These are phyloP conservation scores for Conops quadrifasciatus DNA, from an alignment of 2,888 invertebrate genomes.

Conservation along the genomic window DNA sequence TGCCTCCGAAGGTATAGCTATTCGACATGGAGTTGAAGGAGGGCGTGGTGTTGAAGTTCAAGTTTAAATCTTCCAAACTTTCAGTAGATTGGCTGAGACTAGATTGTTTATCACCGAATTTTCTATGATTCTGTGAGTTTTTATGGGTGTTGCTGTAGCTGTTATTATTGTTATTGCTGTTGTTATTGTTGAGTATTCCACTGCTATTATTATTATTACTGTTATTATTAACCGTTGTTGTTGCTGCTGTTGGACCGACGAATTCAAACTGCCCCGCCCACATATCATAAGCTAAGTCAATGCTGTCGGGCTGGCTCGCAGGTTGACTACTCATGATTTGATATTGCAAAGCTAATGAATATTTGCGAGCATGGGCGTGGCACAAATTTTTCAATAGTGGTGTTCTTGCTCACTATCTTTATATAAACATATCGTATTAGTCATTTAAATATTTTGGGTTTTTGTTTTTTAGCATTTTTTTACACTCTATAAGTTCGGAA, in stretches of 20 bases:
- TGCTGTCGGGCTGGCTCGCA: constrained; percentile 68
- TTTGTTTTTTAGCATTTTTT: too few species aligned
- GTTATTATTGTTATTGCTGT: constrained; percentile 42
- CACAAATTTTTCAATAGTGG: too few species aligned
- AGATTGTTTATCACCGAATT: constrained; percentile 57
- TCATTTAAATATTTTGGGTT: too few species aligned
- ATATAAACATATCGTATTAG: too few species aligned
- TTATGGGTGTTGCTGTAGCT: constrained; percentile 44
- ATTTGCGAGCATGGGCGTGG: constrained; percentile 26
- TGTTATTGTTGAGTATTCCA: constrained; percentile 42
- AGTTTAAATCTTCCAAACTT: constrained; percentile 62
- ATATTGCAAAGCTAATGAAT: constrained; percentile 27
- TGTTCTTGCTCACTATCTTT: too few species aligned
- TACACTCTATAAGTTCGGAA: neutral
- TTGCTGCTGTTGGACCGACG: constrained; percentile 68
- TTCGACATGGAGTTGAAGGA: constrained; percentile 50
- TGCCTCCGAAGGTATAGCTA: constrained; percentile 30
- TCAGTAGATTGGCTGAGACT: constrained; percentile 57
- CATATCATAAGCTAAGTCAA: constrained; percentile 84
- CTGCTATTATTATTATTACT: constrained; percentile 47
- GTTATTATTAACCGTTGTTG: constrained; percentile 45
- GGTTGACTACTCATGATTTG: constrained; percentile 63
- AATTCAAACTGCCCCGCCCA: constrained; percentile 91
- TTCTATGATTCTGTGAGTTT: constrained; percentile 36
- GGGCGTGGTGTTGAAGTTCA: constrained; percentile 57